Conservation (phyloP, 2,113 vertebrate genomes). For the Ptilonorhynchus violaceus region DNA sequence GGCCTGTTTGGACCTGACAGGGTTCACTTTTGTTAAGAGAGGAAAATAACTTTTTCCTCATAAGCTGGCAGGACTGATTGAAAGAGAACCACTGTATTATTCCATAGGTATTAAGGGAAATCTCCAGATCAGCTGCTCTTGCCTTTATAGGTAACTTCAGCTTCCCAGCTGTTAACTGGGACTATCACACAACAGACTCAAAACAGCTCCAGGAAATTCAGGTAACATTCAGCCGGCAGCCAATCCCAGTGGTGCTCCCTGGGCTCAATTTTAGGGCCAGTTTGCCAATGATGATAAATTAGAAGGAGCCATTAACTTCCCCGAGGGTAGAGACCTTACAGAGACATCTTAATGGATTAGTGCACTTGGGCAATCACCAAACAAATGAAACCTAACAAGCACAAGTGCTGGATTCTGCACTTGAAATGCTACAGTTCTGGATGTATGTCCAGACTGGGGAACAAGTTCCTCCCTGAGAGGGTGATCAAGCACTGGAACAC, state of each 20-base stretch:
- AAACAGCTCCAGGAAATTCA: neutral
- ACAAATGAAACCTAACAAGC: neutral
- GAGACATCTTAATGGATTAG: neutral
- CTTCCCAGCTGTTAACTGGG: neutral
- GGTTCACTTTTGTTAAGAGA: neutral
- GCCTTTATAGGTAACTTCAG: accelerated
- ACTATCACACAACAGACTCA: too few species aligned
- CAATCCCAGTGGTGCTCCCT: neutral
- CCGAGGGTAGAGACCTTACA: neutral
- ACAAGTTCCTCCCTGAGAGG: neutral
- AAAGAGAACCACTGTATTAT: neutral
- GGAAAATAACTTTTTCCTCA: neutral
- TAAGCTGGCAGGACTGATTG: accelerated
- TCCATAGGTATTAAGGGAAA: neutral
- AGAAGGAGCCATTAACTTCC: neutral
- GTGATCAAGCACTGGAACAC: neutral
- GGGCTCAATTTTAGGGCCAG: too few species aligned
- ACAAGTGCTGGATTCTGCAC: neutral
- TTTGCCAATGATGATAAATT: neutral
- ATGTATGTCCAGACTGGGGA: neutral
- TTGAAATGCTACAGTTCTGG: neutral
- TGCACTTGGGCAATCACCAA: neutral
- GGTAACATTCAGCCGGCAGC: neutral
- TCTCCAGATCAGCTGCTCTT: neutral
- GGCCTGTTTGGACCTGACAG: neutral